Percentiles rank a stretch among this genome's conserved stretches.
Conservation (phyloP, 2,113 vertebrate genomes). For the Ceuthmochares aereus region DNA sequence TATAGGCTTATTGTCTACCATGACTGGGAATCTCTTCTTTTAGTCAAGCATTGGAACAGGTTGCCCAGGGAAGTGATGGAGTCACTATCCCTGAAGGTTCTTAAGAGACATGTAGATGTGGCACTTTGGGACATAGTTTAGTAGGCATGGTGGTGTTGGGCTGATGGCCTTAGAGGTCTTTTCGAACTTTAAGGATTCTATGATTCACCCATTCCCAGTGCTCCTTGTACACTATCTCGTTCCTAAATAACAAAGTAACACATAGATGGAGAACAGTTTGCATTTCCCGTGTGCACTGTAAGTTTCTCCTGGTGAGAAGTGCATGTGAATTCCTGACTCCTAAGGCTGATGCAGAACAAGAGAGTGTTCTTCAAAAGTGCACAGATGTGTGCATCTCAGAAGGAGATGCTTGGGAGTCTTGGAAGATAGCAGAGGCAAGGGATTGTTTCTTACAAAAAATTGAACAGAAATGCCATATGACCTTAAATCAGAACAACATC, state of each 20-base stretch:
- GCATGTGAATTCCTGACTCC: background rate
- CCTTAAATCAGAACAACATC: background rate
- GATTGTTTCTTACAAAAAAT: background rate
- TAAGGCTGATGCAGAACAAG: background rate
- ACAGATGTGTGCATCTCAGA: background rate
- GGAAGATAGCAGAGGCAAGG: background rate
- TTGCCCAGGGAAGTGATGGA: too few relatives aligned
- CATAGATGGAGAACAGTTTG: background rate
- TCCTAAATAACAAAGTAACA: background rate
- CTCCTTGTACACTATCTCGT: background rate
- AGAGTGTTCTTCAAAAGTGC: background rate
- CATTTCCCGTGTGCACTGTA: background rate
- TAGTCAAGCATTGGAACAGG: too few relatives aligned
- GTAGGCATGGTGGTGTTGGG: too few relatives aligned
- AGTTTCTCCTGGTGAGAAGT: background rate
- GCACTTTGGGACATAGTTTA: too few relatives aligned
- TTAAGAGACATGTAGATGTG: too few relatives aligned
- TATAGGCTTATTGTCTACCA: background rate
- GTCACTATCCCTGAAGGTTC: too few relatives aligned
- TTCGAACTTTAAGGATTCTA: too few relatives aligned
- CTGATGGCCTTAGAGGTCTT: too few relatives aligned
- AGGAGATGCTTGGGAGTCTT: background rate
- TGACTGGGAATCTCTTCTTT: background rate
- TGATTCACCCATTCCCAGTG: background rate
- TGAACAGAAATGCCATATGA: background rate